Conservation (phyloP, 2,113 vertebrate genomes). For the Trinectes maculatus region DNA sequence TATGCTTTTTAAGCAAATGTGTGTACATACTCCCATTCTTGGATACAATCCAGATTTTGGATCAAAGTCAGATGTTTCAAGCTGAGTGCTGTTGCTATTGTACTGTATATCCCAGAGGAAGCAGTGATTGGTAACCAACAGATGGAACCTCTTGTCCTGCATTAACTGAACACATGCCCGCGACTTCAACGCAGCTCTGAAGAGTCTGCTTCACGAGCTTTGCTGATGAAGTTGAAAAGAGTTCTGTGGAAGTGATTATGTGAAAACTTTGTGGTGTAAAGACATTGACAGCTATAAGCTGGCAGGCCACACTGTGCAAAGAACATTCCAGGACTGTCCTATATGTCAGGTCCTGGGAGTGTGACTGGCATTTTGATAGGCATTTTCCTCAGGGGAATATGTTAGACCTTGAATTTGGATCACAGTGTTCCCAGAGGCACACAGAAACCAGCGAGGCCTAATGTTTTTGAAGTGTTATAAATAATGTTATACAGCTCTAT, state of each 20-base stretch:
- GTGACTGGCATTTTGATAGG: neutral
- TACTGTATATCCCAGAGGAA: constrained; percentile 19
- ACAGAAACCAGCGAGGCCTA: neutral
- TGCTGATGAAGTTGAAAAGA: neutral
- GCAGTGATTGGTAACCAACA: constrained; percentile 35
- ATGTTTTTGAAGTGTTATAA: neutral
- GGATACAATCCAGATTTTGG: constrained; percentile 23
- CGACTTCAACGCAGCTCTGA: neutral
- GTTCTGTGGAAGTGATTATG: constrained; percentile 14
- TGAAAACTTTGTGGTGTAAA: constrained; percentile 1
- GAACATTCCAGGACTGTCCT: constrained; percentile 31
- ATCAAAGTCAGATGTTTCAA: constrained; percentile 35
- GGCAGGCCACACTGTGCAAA: constrained; percentile 14
- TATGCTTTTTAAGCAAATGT: neutral
- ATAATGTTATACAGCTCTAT: neutral
- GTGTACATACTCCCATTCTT: constrained; percentile 17
- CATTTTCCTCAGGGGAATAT: neutral
- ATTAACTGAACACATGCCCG: constrained; percentile 9
- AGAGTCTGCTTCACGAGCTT: constrained; percentile 6
- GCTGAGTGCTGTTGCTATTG: constrained; percentile 26
- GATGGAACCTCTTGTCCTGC: constrained; percentile 43
- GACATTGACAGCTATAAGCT: neutral
- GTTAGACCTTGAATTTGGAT: constrained; percentile 34
- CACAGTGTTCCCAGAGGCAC: constrained; percentile 3
- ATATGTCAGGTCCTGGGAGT: constrained; percentile 15